Evolutionary conservation across 2,888 invertebrate species (phyloP).

Genomic region (Strigamia crassipes): DNA sequence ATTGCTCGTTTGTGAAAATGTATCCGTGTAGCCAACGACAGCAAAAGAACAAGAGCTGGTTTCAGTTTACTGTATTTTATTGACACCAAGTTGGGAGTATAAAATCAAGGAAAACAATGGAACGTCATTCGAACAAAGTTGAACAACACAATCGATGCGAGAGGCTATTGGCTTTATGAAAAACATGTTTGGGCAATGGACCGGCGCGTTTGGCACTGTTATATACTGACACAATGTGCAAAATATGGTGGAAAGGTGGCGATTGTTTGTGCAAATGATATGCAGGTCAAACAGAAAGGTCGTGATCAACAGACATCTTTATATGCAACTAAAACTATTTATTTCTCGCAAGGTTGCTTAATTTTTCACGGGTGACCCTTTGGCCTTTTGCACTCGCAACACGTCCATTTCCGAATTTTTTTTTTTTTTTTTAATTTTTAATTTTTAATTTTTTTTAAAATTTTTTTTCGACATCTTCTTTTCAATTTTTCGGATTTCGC

Average conservation of each 20-base stretch:
- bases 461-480: no score
- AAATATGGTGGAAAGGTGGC: background rate
- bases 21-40: background rate
- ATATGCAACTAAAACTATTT: background rate
- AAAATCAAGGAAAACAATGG: background rate
- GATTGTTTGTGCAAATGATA: slow-evolving; percentile 6
- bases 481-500: no score
- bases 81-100: background rate
- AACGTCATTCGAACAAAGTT: background rate
- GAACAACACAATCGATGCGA: background rate
- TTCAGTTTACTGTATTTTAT: no score
- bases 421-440: background rate
- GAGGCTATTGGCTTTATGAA: background rate
- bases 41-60: background rate
- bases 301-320: background rate
- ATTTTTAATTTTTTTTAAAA: background rate
- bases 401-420: background rate
- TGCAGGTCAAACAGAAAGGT: background rate
- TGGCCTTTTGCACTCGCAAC: slow-evolving; percentile 13
- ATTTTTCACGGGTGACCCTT: slow-evolving; percentile 16
- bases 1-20: background rate
- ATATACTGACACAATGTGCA: background rate
- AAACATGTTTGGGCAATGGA: slow-evolving; percentile 4
- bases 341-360: slow-evolving; percentile 21
- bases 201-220: background rate